Conservation (phyloP, 1,140 invertebrate species). For the Drosophila sp. region DNA sequence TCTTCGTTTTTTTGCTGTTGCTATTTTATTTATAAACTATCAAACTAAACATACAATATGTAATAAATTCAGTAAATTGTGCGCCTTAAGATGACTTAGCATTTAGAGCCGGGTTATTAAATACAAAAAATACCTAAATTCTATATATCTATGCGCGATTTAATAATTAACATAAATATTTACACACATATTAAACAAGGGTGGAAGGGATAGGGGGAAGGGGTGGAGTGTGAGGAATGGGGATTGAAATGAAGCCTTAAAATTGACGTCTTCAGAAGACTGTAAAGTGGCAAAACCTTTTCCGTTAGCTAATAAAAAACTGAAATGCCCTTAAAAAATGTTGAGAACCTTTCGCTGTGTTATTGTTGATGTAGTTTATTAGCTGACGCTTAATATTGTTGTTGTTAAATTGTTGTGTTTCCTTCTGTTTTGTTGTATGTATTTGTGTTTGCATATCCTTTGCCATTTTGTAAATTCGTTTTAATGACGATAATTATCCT, state of each 20-base stretch:
- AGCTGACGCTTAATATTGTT: slow-evolving; percentile 52
- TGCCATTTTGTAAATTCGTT: slow-evolving; percentile 74
- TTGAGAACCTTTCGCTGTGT: slow-evolving; percentile 35
- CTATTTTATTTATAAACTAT: slow-evolving; percentile 52
- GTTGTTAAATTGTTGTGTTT: slow-evolving; percentile 19
- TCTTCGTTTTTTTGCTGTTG: not conserved
- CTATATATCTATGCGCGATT: slow-evolving; percentile 45
- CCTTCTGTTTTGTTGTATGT: slow-evolving; percentile 3
- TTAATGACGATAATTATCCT: slow-evolving; percentile 82
- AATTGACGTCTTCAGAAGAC: slow-evolving; percentile 76
- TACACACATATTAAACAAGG: slow-evolving; percentile 66
- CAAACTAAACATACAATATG: slow-evolving; percentile 73
- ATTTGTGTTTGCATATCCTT: slow-evolving; percentile 41
- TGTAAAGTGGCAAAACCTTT: slow-evolving; percentile 80
- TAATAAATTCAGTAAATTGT: slow-evolving; percentile 78
- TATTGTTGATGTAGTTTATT: slow-evolving; percentile 41
- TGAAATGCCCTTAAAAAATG: slow-evolving; percentile 26
- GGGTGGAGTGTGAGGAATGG: slow-evolving; percentile 1
- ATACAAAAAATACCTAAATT: slow-evolving; percentile 54
- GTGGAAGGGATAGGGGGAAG: not conserved
- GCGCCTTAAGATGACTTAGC: slow-evolving; percentile 59
- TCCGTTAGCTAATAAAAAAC: slow-evolving; percentile 43
- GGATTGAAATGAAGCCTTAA: slow-evolving; percentile 43
- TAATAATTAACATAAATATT: slow-evolving; percentile 77
- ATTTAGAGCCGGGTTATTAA: slow-evolving; percentile 46